A percentile compares a stretch with the other conserved stretches of the same genome.
Evolutionary conservation across 2,113 vertebrate species (phyloP).

Genomic region (Macrotus californicus): DNA sequence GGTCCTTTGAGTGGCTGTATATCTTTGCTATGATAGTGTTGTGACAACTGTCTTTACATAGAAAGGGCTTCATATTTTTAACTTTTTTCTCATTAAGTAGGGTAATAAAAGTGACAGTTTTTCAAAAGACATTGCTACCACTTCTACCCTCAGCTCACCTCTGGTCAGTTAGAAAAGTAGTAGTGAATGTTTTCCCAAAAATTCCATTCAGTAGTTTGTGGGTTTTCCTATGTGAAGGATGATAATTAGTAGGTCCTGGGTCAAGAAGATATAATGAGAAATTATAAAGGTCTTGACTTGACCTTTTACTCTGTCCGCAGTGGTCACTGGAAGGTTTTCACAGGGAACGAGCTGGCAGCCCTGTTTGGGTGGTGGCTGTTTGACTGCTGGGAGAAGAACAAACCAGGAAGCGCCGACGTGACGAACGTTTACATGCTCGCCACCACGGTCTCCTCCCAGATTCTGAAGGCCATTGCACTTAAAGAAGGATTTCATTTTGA

Average conservation of each 20-base stretch:
- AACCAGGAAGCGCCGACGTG: slow-evolving; percentile 75
- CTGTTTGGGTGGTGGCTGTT: slow-evolving; percentile 98
- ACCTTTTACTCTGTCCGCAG: slow-evolving; percentile 68
- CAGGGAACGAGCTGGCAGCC: slow-evolving; percentile 93
- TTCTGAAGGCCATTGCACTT: slow-evolving; percentile 87
- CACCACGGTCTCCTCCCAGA: slow-evolving; percentile 94
- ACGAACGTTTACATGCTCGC: slow-evolving; percentile 89
- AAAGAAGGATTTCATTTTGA: slow-evolving; percentile 93
- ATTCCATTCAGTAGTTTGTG: background rate
- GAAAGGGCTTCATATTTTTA: background rate
- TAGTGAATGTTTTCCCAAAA: slow-evolving; percentile 32
- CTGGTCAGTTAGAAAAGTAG: background rate
- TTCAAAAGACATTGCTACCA: background rate
- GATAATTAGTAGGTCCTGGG: background rate
- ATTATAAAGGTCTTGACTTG: background rate
- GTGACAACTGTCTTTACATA: background rate
- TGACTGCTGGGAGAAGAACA: slow-evolving; percentile 85
- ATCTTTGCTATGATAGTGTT: slow-evolving; percentile 8
- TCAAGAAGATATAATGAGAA: background rate
- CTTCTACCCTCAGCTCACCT: background rate
- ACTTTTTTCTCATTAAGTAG: slow-evolving; percentile 20
- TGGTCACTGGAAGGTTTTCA: slow-evolving; percentile 92
- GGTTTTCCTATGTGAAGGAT: background rate
- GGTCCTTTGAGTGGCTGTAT: background rate
- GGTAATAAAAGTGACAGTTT: slow-evolving; percentile 30